phyloP scores from a whole-genome alignment of 2,888 invertebrate species.

The Leucoptera coffeella region DNA sequence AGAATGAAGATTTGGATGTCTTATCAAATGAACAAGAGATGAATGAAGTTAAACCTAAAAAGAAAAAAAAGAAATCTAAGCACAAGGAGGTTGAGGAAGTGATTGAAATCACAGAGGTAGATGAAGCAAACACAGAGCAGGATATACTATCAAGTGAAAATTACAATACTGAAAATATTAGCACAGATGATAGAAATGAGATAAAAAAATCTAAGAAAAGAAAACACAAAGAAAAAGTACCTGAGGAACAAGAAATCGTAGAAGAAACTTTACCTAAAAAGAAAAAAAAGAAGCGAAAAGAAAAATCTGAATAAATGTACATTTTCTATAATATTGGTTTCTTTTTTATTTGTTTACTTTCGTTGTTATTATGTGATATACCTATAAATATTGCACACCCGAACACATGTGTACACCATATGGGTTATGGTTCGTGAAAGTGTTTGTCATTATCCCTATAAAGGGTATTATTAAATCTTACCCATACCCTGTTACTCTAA shows the following conservation, averaged over 20 bases:
- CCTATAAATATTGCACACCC: too few relatives aligned
- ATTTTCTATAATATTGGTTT: too few relatives aligned
- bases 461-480: too few relatives aligned
- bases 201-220: slow-evolving; percentile 11
- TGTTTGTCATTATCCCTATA: too few relatives aligned
- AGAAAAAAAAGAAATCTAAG: background rate
- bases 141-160: too few relatives aligned
- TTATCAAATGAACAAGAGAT: slow-evolving; percentile 5
- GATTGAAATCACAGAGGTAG: background rate
- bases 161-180: slow-evolving; percentile 1
- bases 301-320: too few relatives aligned
- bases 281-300: slow-evolving; percentile 4
- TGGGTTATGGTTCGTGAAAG: too few relatives aligned
- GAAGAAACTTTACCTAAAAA: slow-evolving; percentile 8
- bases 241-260: slow-evolving; percentile 9
- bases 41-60: slow-evolving; percentile 1
- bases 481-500: too few relatives aligned
- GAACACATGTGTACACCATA: too few relatives aligned
- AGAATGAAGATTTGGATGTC: slow-evolving; percentile 1
- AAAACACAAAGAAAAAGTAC: slow-evolving; percentile 11
- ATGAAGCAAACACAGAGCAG: slow-evolving; percentile 5
- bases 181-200: too few relatives aligned
- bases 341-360: too few relatives aligned
- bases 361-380: too few relatives aligned
- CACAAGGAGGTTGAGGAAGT: background rate